Base-by-base conservation (phyloP, 2,797 vertebrate genomes). In the Gymnopithys bicolor region DNA sequence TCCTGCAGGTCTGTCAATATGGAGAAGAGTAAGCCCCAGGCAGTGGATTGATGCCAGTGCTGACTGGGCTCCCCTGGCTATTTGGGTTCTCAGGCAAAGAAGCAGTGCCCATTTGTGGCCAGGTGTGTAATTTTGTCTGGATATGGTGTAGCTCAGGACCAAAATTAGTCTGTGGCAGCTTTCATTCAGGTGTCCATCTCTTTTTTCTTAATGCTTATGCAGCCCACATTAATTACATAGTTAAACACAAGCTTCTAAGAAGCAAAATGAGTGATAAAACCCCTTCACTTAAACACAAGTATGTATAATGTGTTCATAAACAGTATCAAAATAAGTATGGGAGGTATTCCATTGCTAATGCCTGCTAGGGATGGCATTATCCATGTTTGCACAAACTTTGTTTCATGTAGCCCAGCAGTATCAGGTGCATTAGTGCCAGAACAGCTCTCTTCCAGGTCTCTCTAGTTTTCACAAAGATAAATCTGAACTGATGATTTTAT, bases 1-100 rank as follows among this genome's bases (percentile, higher is more conserved):
- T 59, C 18, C 53, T 60, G 35, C 43, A 45, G 25, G 21, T 55
- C 35, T 62, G 16, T 53, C 0, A 0, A 2, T 41, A 32, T 76
- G 55, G 35, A 35, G 32, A 51, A 46, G 19, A 12, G 5, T 32
- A 32, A 67, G 14, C 59, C 13, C 18, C 19, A 3, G 9, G 24
- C 37, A 51, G 14, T 4, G 1, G 10, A 37, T n/a, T 1, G 3
- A 6, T 76, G 24, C 11, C 37, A 37, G 41, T 62, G 30, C 32
- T 64, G 49, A 15, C 28, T 71, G n/a, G 19, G 41, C 64, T 21
- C 10, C 23, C 6, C 22, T 51, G 56, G 30, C 32, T 53, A 18
- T 22, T 30, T 46, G 28, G 45, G 16, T n/a, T 66, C 49, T 71
- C 37, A 17, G 33, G 33, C 48, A 84, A 41, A 48, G n/a, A 46